A percentile compares a stretch with the other conserved stretches of the same genome.
Evolutionary conservation across 2,797 vertebrate species (phyloP).

Genomic region (Pyrocephalus nanus): DNA sequence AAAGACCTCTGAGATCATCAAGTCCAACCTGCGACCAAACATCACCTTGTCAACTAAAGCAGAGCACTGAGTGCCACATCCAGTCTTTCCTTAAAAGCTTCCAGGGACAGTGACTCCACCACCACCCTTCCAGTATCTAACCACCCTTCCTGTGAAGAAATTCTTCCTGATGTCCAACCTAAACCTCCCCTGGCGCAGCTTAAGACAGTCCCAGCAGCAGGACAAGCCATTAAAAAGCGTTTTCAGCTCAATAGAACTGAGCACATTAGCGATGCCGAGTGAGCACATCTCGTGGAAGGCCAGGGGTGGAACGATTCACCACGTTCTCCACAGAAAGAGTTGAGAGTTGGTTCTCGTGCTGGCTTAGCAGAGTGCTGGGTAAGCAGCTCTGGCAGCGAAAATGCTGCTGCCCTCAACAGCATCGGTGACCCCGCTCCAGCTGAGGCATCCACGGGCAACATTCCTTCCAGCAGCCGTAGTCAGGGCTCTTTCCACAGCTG

Average conservation of each 20-base stretch:
- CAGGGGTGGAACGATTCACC: accelerated
- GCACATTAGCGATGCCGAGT: accelerated
- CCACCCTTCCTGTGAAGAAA: not conserved
- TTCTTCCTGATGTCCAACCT: not conserved
- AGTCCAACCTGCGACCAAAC: not conserved
- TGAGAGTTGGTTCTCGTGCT: accelerated
- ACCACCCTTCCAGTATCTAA: not conserved
- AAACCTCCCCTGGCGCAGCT: too few species aligned
- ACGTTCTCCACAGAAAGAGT: accelerated
- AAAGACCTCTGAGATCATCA: not conserved
- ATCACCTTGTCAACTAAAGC: not conserved
- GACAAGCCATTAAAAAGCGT: accelerated
- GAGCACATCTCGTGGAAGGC: accelerated
- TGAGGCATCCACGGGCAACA: accelerated
- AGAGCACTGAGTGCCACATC: not conserved
- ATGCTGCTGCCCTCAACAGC: not conserved
- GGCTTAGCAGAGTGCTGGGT: not conserved
- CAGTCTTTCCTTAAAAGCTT: not conserved
- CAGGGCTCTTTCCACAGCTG: not conserved
- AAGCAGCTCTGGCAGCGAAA: not conserved
- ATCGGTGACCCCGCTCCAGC: accelerated
- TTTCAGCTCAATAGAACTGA: accelerated
- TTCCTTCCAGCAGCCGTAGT: accelerated
- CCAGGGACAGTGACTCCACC: not conserved
- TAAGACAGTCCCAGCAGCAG: accelerated